phyloP scores from a whole-genome alignment of 2,888 invertebrate genomes.

The Agrypnus murinus region DNA sequence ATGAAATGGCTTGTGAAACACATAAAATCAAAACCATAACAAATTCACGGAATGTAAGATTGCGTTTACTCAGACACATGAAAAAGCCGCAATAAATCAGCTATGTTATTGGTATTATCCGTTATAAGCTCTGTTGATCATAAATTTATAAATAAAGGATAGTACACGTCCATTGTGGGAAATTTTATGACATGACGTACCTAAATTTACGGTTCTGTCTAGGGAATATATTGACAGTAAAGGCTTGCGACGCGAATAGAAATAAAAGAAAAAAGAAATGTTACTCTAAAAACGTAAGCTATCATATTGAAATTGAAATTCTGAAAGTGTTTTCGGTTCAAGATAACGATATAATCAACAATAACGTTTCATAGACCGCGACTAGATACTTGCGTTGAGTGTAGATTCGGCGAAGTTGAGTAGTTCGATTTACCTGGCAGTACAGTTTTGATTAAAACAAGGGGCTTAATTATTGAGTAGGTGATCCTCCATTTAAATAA shows the following conservation, averaged over 20 bases:
- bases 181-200: constrained; percentile 22
- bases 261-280: not conserved
- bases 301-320: not conserved
- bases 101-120: constrained; percentile 10
- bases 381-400: not conserved
- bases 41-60: too few relatives aligned
- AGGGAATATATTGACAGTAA: constrained; percentile 14
- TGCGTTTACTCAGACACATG: too few relatives aligned
- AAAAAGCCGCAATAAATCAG: constrained; percentile 16
- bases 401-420: not conserved
- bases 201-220: constrained; percentile 12
- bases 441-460: constrained; percentile 13
- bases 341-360: not conserved
- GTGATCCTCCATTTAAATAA: too few relatives aligned
- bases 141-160: constrained; percentile 27
- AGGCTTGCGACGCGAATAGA: not conserved
- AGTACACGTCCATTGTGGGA: constrained; percentile 6
- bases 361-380: not conserved
- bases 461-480: constrained; percentile 4
- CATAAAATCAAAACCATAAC: too few relatives aligned
- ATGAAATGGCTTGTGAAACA: too few relatives aligned
- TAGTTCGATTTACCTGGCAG: not conserved
- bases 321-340: not conserved
- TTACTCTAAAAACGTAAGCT: not conserved
- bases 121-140: constrained; percentile 16